phyloP scores from a whole-genome alignment of 2,797 vertebrate genomes.

The Liasis olivaceus region DNA sequence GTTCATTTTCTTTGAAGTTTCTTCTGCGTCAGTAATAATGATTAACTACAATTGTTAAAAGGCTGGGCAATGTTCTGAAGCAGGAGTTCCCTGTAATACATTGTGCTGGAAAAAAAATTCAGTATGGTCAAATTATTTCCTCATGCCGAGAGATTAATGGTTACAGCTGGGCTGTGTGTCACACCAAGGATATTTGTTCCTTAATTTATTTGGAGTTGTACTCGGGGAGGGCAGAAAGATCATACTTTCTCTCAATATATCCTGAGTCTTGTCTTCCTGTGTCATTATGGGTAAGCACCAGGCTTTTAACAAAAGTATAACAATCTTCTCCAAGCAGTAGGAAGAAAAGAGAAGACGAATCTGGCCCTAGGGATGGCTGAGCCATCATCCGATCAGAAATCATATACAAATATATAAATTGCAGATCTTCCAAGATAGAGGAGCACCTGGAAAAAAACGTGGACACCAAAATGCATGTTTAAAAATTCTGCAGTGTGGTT shows the following conservation, averaged over 20 bases:
- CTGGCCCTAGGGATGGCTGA: background rate
- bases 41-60: background rate
- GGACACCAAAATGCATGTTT: background rate
- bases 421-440: background rate
- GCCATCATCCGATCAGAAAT: background rate
- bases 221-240: background rate
- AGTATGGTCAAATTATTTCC: background rate
- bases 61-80: background rate
- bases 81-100: background rate
- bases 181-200: background rate
- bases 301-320: background rate
- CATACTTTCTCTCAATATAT: background rate
- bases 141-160: background rate
- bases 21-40: background rate
- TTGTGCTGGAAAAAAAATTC: background rate
- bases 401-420: background rate
- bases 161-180: too few species aligned
- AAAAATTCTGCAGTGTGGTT: background rate
- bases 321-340: background rate
- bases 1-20: background rate
- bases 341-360: background rate
- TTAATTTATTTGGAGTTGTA: background rate
- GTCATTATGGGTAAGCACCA: background rate
- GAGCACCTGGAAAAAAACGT: background rate
- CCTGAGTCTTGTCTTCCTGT: background rate